Base-by-base conservation (phyloP, 2,888 invertebrate genomes). In the Oscheius myriophilus region DNA sequence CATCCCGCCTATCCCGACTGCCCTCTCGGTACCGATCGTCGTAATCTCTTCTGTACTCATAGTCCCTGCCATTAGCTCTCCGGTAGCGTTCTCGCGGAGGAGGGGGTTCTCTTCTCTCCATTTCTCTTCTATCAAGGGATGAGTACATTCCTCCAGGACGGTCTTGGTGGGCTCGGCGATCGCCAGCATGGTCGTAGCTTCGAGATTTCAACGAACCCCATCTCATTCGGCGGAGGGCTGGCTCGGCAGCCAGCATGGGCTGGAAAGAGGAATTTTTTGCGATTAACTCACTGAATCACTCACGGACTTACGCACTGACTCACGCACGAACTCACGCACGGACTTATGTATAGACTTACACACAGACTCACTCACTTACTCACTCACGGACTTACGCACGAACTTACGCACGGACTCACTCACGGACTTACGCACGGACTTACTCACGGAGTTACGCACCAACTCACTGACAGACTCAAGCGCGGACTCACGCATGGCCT, bases 151-250 rank as follows among this genome's bases (percentile, higher is more conserved):
- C 59, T 16, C 61, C 61, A 39, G 77, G 72, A 9, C 57, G 49
- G 64, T 26, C 49, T 41, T 54, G 59, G n/a, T 58, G 55, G 14
- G 42, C 39, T 12, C 67, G 14, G 16, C 75, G 61, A 58, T 78
- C 81, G 14, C 79, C 81, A 11, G 85, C 79, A 62, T 85, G 75
- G 59, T 86, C 86, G 59, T 85, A 85, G 57, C 82, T 82, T 11
- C 79, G 70, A 46, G 84, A 84, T 69, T 86, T 86, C 51, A 83
- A 52, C 52, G 82, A 81, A 11, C 85, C 85, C 84, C 85, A 86
- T 52, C 83, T 69, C 72, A 82, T 80, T 33, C 86, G 62, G 26
- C 86, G 68, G 23, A 83, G 67, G 7, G 84, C 79, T 9, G 82
- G 82, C 42, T 82, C 81, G 11, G 70, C 70, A 3, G 71, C 74